Evolutionary conservation across 2,797 vertebrate genomes (phyloP), one percentile per base, ranked within the genome.

Genomic region (Manis javanica): DNA sequence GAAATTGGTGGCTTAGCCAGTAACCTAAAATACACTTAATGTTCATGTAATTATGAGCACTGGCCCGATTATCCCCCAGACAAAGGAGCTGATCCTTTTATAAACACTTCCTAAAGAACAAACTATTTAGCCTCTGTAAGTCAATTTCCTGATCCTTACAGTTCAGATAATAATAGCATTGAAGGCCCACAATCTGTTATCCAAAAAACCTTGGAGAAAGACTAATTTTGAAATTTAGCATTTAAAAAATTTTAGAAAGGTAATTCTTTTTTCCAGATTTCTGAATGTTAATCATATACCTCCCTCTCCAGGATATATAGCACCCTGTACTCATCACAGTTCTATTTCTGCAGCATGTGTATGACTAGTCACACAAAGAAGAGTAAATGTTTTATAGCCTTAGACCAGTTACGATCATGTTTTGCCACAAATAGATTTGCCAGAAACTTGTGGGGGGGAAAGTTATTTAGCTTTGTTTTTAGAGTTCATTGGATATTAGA

Each of bases 161-260:
- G 31, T 37, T 51, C 83, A 37, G 37, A 57, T 71, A 59, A 84
- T 59, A 64, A 90, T 74, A 75, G 71, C 42, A 59, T 71, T 12
- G 1, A 7, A n/a, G 55, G 7, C 1, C 23, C 29, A 71, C 4
- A 66, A 23, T 72, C 12, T 79, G 2, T 87, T 85, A 61, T n/a
- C 63, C 24, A 39, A 57, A 93, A 46, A 93, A 84, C 21, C 5
- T 75, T 53, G 24, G n/a, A 2, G 59, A 68, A 69, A 94, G 68
- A 39, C 31, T 81, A 37, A 64, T 87, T 95, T 92, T 82, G 8
- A 87, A 95, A 94, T 87, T 87, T 81, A 23, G 23, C 15, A 78
- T 77, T 96, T 95, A 85, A 42, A 71, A 95, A 15, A 89, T 94
- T 91, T 85, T 63, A 92, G 71, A 71, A 49, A 90, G 16, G 7